Base-by-base conservation (phyloP, 1,140 invertebrate species). In the Drosophila sulfurigaster region DNA sequence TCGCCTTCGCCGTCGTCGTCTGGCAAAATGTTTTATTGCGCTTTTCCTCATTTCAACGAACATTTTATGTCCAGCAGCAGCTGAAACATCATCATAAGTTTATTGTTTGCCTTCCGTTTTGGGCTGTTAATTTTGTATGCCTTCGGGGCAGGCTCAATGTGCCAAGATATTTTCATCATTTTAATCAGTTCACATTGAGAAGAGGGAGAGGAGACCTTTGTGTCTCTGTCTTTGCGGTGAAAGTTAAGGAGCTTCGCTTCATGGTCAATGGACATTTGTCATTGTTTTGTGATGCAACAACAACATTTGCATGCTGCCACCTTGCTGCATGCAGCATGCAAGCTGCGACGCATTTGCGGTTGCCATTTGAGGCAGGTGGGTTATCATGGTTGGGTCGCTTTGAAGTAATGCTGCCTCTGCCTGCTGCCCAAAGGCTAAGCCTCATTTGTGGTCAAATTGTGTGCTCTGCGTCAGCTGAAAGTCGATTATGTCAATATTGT, bases 401-500 rank as follows among this genome's bases (percentile, higher is more conserved):
- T 88, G 83, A 88, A 88, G 83, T 88, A 83, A 88, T 56, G 57
- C 71, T 71, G 16, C 8, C 54, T 20, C 20, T 25, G 20, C 20
- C 20, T 25, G 20, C 20, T 35, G 83, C 85, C 85, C 69, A 71
- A 58, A 71, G 85, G 81, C 85, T 78, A 88, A 81, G 85, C 85
- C 85, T 88, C 85, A 88, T 88, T 88, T 88, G 85, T 81, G 85
- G 85, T 88, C 82, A 76, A 81, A 88, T 81, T 85, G 85, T 89
- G 81, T 89, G 83, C 75, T 71, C 63, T 82, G 51, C 78, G 81
- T 79, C 85, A 76, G 85, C 85, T 78, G 70, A 89, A 88, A 89
- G 86, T 89, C 85, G 85, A 88, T 88, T 89, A 89, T 85, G 85
- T 88, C 86, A 88, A 88, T 89, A 88, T 88, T 89, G 78, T 88